These are phyloP conservation scores for Pholis gunnellus DNA, from an alignment of 2,113 vertebrate species.

Conservation along the genomic window DNA sequence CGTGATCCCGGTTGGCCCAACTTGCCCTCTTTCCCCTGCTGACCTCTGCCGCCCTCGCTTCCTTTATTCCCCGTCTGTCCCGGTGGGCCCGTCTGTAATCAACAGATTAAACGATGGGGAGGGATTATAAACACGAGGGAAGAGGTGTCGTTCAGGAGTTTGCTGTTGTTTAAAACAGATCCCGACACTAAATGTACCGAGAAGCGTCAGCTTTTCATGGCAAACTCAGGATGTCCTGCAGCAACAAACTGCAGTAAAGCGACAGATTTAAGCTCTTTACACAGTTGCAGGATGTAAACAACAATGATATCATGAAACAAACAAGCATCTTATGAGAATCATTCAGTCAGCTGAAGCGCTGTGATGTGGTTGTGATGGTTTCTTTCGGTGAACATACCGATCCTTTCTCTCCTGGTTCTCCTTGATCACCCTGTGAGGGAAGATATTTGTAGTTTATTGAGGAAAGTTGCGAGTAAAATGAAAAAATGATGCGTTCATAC, in stretches of 20 bases:
- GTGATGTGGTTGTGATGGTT: neutral
- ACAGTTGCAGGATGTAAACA: neutral
- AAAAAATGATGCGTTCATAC: neutral
- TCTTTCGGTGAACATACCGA: conserved; percentile 70
- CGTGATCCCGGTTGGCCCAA: conserved; percentile 89
- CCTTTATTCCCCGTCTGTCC: conserved; percentile 93
- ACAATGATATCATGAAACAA: neutral
- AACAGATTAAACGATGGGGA: neutral
- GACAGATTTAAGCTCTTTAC: neutral
- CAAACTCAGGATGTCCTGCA: neutral
- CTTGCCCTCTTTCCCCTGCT: conserved; percentile 89
- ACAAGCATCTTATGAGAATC: neutral
- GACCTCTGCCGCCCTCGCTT: conserved; percentile 90
- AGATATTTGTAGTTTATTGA: neutral
- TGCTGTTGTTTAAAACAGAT: neutral
- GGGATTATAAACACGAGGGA: neutral
- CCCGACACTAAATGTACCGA: neutral
- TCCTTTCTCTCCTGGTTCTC: conserved; percentile 84
- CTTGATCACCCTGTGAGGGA: conserved; percentile 79
- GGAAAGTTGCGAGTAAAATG: neutral
- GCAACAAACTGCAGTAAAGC: neutral
- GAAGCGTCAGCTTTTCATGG: neutral
- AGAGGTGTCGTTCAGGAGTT: too few relatives aligned
- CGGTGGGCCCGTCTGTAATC: conserved; percentile 87
- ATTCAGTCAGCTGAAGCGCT: neutral